These are phyloP conservation scores for Halcyon leucocephala DNA, from an alignment of 2,797 vertebrate species.

Conservation along the genomic window DNA sequence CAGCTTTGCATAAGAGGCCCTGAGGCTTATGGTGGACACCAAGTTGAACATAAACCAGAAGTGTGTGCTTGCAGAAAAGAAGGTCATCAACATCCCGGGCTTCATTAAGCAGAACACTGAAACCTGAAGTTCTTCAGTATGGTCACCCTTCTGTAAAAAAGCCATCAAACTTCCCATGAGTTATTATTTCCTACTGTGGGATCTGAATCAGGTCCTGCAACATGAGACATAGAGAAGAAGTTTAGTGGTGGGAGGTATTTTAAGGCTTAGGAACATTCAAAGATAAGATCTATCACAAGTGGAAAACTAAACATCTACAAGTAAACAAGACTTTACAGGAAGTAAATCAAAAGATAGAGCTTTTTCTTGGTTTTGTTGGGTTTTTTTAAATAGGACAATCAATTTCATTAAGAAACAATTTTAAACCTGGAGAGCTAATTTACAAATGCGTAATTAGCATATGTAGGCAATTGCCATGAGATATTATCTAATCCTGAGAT, in stretches of 20 bases:
- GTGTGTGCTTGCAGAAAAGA: neutral
- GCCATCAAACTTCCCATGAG: accelerated
- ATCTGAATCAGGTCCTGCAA: neutral
- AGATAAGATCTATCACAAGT: neutral
- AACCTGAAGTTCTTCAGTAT: neutral
- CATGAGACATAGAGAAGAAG: neutral
- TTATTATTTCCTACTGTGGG: neutral
- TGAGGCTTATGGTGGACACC: neutral
- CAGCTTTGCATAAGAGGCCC: neutral
- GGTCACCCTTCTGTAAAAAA: neutral
- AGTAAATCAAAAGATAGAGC: neutral
- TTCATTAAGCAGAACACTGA: neutral
- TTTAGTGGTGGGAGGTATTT: neutral
- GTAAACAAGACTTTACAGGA: neutral
- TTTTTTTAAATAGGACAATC: neutral
- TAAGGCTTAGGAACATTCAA: neutral
- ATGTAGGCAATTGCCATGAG: conserved; percentile 4
- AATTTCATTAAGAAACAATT: neutral
- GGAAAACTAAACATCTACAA: neutral
- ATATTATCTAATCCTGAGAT: conserved; percentile 22
- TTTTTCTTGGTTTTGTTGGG: neutral
- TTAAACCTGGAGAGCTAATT: neutral
- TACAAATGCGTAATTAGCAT: neutral
- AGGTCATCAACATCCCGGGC: neutral
- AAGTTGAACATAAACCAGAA: neutral